These are phyloP conservation scores for Mus pahari DNA, from an alignment of 2,113 vertebrate species.

Conservation along the genomic window DNA sequence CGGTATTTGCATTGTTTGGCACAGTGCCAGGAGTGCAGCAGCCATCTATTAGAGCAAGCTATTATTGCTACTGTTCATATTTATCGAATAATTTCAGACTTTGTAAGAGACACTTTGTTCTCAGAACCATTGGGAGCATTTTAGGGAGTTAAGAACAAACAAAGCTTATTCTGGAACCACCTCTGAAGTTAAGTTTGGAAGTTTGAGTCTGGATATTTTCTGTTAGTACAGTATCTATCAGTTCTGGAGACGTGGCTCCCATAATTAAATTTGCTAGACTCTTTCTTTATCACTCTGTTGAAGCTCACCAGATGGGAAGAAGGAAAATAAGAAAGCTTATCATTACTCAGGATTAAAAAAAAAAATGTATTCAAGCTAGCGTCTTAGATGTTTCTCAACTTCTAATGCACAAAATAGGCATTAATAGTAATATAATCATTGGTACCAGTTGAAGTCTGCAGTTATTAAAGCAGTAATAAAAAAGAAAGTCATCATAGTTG, in stretches of 20 bases:
- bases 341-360: constrained; percentile 56
- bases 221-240: constrained; percentile 18
- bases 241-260: not conserved
- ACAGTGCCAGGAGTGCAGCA: not conserved
- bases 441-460: constrained; percentile 63
- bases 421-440: constrained; percentile 74
- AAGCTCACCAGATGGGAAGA: constrained; percentile 38
- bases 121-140: constrained; percentile 22
- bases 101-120: not conserved
- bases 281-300: constrained; percentile 57
- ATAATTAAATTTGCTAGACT: constrained; percentile 58
- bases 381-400: constrained; percentile 70
- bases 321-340: constrained; percentile 64
- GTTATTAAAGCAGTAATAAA: constrained; percentile 76
- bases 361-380: constrained; percentile 1
- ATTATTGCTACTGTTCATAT: not conserved
- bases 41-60: not conserved
- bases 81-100: not conserved
- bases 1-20: not conserved
- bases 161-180: constrained; percentile 27
- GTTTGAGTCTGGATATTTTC: not conserved
- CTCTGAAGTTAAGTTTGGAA: not conserved
- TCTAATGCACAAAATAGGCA: constrained; percentile 69
- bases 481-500: constrained; percentile 69
- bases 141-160: constrained; percentile 21